Evolutionary conservation across 1,140 invertebrate genomes (phyloP).

Genomic region (Drosophila nigrodunni): DNA sequence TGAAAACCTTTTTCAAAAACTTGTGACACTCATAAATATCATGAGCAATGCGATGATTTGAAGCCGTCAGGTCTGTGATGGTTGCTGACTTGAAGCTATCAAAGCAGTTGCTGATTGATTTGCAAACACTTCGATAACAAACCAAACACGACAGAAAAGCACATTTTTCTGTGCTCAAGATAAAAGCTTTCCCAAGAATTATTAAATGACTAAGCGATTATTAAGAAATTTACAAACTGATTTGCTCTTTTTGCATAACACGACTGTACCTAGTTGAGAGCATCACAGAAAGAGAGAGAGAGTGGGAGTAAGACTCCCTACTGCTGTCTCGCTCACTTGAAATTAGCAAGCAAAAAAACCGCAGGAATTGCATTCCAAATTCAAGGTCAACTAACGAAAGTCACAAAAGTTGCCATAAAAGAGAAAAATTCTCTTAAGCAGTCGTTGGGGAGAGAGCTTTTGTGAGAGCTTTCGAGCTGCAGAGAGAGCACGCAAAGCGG

Average conservation of each 20-base stretch:
- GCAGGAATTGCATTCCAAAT: constrained; percentile 11
- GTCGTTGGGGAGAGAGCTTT: not conserved
- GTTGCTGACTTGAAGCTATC: not conserved
- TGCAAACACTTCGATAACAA: not conserved
- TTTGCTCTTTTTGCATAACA: not conserved
- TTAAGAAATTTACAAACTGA: not conserved
- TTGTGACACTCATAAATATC: too few species aligned
- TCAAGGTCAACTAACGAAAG: constrained; percentile 26
- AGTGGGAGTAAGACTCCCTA: too few species aligned
- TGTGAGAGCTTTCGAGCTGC: constrained; percentile 1
- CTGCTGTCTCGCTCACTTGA: not conserved
- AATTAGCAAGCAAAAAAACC: not conserved
- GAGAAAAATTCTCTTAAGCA: not conserved
- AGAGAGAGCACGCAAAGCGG: not conserved
- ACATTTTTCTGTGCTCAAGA: not conserved
- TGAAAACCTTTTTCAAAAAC: too few species aligned
- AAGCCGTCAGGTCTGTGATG: too few species aligned
- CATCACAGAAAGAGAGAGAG: not conserved
- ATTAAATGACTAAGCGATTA: not conserved
- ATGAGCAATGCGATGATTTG: too few species aligned
- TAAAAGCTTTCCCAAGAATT: not conserved
- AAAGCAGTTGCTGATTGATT: not conserved
- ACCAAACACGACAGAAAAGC: not conserved
- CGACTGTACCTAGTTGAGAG: constrained; percentile 9
- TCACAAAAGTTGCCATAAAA: constrained; percentile 33